These are phyloP conservation scores for Ia io DNA, from an alignment of 2,113 vertebrate species.

Conservation along the genomic window DNA sequence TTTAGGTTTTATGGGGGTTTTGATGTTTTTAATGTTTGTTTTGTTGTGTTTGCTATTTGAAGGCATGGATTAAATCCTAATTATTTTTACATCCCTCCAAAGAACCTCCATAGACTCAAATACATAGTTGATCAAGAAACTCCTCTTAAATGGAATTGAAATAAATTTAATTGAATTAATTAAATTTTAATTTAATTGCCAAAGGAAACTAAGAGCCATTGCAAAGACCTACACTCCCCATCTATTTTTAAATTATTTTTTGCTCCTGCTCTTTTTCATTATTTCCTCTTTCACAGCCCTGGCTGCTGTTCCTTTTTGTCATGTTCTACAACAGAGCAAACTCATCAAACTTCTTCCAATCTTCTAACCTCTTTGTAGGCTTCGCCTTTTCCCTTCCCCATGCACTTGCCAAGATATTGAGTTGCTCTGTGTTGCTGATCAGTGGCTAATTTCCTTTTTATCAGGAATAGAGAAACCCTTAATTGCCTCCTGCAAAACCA, in stretches of 20 bases:
- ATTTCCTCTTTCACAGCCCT: background rate
- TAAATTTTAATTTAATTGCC: background rate
- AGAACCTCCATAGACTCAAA: background rate
- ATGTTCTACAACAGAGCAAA: background rate
- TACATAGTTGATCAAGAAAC: background rate
- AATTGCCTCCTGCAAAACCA: slow-evolving; percentile 62
- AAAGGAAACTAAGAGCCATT: background rate
- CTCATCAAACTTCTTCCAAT: background rate
- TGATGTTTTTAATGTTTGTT: background rate
- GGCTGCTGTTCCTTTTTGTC: background rate
- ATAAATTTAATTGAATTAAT: background rate
- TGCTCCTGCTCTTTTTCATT: background rate
- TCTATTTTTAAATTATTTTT: background rate
- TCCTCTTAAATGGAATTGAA: slow-evolving; percentile 1
- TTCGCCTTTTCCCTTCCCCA: background rate
- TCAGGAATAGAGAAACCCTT: slow-evolving; percentile 60
- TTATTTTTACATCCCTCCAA: background rate
- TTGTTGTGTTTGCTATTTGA: background rate
- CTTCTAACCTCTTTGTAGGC: background rate
- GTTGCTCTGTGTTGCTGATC: slow-evolving; percentile 25
- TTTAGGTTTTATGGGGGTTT: background rate
- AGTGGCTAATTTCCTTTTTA: slow-evolving; percentile 67
- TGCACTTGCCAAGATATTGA: background rate
- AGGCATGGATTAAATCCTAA: background rate
- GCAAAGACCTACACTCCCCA: background rate